phyloP scores from a whole-genome alignment of 2,797 vertebrate species.

The Neoniphon sammara region DNA sequence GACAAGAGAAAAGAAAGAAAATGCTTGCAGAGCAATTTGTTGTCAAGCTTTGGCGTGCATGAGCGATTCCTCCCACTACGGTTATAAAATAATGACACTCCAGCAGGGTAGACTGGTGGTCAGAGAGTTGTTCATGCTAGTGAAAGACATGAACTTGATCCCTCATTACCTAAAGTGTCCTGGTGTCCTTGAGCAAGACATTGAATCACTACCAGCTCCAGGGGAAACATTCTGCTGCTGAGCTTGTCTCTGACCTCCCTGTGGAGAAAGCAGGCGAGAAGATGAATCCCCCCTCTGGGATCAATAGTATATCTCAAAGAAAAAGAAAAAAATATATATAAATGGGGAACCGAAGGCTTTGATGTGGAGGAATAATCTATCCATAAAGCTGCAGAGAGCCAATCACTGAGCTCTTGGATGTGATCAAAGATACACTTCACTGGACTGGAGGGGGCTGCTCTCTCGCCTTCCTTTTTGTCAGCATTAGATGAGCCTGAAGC shows the following conservation, averaged over 20 bases:
- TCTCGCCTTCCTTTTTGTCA: background rate
- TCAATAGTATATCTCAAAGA: background rate
- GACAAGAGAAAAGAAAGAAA: too few species aligned
- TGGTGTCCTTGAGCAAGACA: slow-evolving; percentile 1
- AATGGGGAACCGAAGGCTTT: too few species aligned
- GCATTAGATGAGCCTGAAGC: slow-evolving; percentile 10
- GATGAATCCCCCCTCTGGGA: slow-evolving; percentile 1
- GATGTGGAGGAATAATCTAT: background rate
- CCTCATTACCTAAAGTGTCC: background rate
- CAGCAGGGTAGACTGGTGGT: background rate
- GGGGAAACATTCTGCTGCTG: background rate
- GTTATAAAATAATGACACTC: too few species aligned
- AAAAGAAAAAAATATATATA: slow-evolving; percentile 5
- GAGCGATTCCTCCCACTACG: too few species aligned
- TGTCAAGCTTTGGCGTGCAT: background rate
- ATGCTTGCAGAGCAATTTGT: too few species aligned
- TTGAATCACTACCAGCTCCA: slow-evolving; percentile 4
- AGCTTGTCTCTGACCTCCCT: background rate
- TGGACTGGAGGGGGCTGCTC: background rate
- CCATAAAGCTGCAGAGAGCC: background rate
- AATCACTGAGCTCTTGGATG: slow-evolving; percentile 4
- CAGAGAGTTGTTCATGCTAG: slow-evolving; percentile 3
- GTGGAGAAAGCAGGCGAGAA: too few species aligned
- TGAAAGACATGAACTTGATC: slow-evolving; percentile 10
- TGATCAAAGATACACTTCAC: slow-evolving; percentile 22